Evolutionary conservation across 2,888 invertebrate genomes (phyloP).

Genomic region (Agrotis ipsilon): DNA sequence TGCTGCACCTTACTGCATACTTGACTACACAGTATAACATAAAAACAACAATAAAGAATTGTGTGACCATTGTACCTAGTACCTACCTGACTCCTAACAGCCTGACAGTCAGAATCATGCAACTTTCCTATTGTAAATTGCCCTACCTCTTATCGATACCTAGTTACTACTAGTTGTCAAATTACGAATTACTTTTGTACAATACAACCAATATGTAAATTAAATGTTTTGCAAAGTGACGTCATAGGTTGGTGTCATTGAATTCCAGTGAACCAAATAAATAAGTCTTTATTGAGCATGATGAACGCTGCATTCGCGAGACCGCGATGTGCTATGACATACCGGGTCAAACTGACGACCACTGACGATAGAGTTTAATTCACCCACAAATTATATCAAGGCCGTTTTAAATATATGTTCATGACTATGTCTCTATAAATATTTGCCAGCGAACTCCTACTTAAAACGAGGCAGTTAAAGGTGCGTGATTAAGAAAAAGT

Average conservation of each 20-base stretch:
- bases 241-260: conserved; percentile 64
- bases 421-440: conserved; percentile 34
- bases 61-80: not conserved
- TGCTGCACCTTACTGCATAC: not conserved
- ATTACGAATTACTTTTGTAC: conserved; percentile 25
- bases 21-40: not conserved
- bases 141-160: conserved; percentile 28
- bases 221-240: conserved; percentile 62
- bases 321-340: conserved; percentile 63
- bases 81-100: conserved; percentile 2
- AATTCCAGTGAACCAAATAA: conserved; percentile 61
- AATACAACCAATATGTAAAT: conserved; percentile 42
- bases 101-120: conserved; percentile 8
- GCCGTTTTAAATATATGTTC: conserved; percentile 59
- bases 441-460: conserved; percentile 8
- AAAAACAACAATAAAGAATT: conserved; percentile 9
- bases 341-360: conserved; percentile 47
- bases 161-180: conserved; percentile 8
- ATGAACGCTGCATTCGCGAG: conserved; percentile 54
- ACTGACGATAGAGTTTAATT: conserved; percentile 69
- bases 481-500: not conserved
- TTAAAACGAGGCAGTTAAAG: not conserved
- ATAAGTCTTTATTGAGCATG: conserved; percentile 67
- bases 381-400: conserved; percentile 72
- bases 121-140: conserved; percentile 21